Base-by-base conservation (phyloP, 2,888 invertebrate species). In the Vanessa cardui region DNA sequence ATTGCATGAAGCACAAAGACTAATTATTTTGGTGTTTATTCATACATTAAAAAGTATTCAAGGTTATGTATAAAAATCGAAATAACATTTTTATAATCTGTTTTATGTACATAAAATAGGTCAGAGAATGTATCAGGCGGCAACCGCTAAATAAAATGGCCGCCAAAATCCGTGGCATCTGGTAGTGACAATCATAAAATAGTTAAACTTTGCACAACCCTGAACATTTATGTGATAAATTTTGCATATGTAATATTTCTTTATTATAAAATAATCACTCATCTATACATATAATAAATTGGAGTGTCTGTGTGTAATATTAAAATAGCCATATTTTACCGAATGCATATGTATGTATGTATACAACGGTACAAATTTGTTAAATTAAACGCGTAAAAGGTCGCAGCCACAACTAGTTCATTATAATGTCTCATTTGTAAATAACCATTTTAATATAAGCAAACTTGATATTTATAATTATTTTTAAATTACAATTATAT, bases 71-170 rank as follows among this genome's bases (percentile, higher is more conserved):
- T 66, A 49, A 66, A 68, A 63, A 39, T 47, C 39, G 1, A 16
- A 63, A 33, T 33, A 26, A 56, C 39, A 50, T 44, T 50, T 64
- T 71, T 71, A 69, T 69, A 50, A 64, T 54, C 61, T 49, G 45
- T 66, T 69, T 66, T 54, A 63, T 60, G 62, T 31, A 12, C 16
- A 33, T 39, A 58, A 68, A 68, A 68, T 60, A 16, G 68, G 68
- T 68, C 65, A 62, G 60, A 64, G 39, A 65, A 50, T 62, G 69
- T 50, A 62, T 31, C 56, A 33, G 47, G 58, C 69, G 58, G 67
- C 61, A 61, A 58, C 67, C 59, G 46, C 64, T 44, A 56, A 64
- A 64, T 62, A 47, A 64, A 56, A 61, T 31, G 44, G 56, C 54
- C 21, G 62, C 20, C 39, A 56, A 33, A 46, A 62, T 66, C 18